Evolutionary conservation across 2,113 vertebrate species (phyloP), one percentile per base, ranked within the genome.

Genomic region (Limnothrissa miodon): DNA sequence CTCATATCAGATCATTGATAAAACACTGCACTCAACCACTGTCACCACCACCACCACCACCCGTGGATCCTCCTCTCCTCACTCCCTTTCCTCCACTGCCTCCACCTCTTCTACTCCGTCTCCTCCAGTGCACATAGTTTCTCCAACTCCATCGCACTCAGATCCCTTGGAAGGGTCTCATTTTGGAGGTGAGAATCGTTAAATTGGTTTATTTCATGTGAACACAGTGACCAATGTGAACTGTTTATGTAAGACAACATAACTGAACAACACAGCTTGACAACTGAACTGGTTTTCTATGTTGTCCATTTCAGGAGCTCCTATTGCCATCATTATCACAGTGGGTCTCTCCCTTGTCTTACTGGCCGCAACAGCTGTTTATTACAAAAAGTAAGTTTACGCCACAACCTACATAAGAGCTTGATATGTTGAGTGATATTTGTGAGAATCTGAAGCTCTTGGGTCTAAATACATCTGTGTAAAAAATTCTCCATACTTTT

Each of bases 321-420:
- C 80, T 5, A 87, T 66, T 10, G 70, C 48, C 0, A 80, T 92
- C 83, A 81, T 90, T 66, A 5, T 88, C 42, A 36, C 91, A 5
- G 82, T 53, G 25, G 15, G 80, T n/a, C 3, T 89, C 23, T 25
- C 91, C 0, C 51, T 91, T 21, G 48, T 91, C 7, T 46, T 92
- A 1, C 25, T 83, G 4, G 87, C 80, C 53, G 88, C 44, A 13
- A 84, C 89, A 10, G 89, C 84, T 1, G 51, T 74, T 29, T 74
- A 39, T 74, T 86, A 86, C 85, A 91, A 88, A 86, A 80, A 80
- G 94, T 95, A 85, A 87, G 93, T 1, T 23, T 78, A 15, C 59
- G 74, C 10, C 36, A 39, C 2, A 45, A 36, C n/a, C 29, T 25
- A 33, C 25, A 45, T 45, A 53, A 1, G 8, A 17, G 29, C 23